phyloP scores from a whole-genome alignment of 2,888 invertebrate genomes.

The Acrocera orbiculus region DNA sequence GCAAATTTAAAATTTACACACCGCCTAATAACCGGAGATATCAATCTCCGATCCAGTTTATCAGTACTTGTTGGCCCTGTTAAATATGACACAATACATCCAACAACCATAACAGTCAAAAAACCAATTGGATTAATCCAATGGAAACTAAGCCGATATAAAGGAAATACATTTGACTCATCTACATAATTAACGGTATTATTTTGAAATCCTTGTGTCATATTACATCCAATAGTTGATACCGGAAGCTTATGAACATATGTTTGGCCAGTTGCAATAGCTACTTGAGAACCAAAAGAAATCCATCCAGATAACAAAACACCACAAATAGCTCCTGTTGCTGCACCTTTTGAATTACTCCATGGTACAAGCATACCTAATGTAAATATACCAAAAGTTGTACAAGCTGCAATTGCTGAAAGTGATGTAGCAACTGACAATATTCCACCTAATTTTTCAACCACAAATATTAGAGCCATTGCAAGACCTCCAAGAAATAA shows the following conservation, averaged over 20 bases:
- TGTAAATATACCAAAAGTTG: constrained; percentile 67
- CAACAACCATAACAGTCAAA: constrained; percentile 45
- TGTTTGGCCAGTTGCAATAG: constrained; percentile 40
- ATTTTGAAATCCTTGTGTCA: constrained; percentile 7
- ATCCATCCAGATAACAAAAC: constrained; percentile 41
- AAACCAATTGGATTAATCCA: constrained; percentile 66
- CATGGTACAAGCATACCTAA: constrained; percentile 69
- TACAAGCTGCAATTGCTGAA: constrained; percentile 69
- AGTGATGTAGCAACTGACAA: constrained; percentile 55
- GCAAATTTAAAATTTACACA: constrained; percentile 13
- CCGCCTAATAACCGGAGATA: constrained; percentile 43
- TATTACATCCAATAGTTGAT: constrained; percentile 31
- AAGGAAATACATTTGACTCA: constrained; percentile 43
- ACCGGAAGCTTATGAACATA: constrained; percentile 39
- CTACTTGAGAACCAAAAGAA: constrained; percentile 49
- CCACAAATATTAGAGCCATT: constrained; percentile 45
- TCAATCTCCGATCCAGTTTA: constrained; percentile 37
- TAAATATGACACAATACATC: constrained; percentile 43
- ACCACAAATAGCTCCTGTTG: constrained; percentile 42
- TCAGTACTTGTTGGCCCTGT: constrained; percentile 36
- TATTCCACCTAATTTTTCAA: constrained; percentile 62
- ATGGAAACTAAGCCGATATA: constrained; percentile 63
- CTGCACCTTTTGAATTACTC: constrained; percentile 50
- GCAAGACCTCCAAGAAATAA: constrained; percentile 45
- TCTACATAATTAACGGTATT: constrained; percentile 18